Evolutionary conservation across 2,888 invertebrate genomes (phyloP).

Genomic region (Caenorhabditis sp.): DNA sequence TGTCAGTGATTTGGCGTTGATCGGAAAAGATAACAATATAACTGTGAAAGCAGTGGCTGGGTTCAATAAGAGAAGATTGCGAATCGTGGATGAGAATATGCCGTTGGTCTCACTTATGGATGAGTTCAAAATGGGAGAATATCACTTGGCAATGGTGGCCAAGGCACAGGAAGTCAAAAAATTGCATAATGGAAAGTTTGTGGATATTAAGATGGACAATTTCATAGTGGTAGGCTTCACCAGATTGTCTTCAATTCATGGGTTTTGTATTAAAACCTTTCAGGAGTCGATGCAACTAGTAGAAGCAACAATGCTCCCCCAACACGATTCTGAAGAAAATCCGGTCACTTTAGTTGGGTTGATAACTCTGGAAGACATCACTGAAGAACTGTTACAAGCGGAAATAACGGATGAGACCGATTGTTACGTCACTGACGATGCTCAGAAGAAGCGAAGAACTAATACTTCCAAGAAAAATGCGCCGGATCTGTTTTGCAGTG

Average conservation of each 20-base stretch:
- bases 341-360: constrained; percentile 86
- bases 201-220: constrained; percentile 34
- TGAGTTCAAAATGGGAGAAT: constrained; percentile 90
- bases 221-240: constrained; percentile 36
- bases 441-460: constrained; percentile 59
- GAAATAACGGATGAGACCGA: constrained; percentile 99
- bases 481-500: constrained; percentile 42
- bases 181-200: constrained; percentile 38
- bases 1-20: constrained; percentile 97
- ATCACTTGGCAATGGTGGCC: constrained; percentile 55
- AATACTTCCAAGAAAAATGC: constrained; percentile 44
- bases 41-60: constrained; percentile 69
- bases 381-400: constrained; percentile 85
- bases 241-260: too few species aligned
- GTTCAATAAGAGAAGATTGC: constrained; percentile 91
- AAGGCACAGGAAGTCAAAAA: constrained; percentile 35
- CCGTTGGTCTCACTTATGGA: constrained; percentile 95
- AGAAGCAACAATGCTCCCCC: constrained; percentile 39
- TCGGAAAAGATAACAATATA: constrained; percentile 96
- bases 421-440: constrained; percentile 82
- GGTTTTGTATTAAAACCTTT: neutral
- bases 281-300: constrained; percentile 52
- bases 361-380: constrained; percentile 85
- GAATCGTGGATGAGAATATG: constrained; percentile 95
- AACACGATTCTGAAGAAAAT: constrained; percentile 87